Evolutionary conservation across 2,113 vertebrate species (phyloP).

Genomic region (Gobiocypris rarus): DNA sequence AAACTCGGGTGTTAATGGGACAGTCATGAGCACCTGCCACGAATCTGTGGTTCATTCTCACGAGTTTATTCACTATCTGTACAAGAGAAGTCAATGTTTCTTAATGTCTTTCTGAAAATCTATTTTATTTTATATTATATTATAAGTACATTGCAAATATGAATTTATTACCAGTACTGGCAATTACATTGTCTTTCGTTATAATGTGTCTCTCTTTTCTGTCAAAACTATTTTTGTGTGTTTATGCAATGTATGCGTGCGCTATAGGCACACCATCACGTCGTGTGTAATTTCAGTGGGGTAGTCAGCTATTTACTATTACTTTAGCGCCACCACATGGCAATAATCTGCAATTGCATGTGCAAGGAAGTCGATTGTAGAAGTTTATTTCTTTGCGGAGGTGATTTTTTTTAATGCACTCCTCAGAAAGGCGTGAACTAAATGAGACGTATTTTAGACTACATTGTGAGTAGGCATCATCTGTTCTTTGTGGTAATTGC

Average conservation of each 20-base stretch:
- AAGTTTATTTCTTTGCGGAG: background rate
- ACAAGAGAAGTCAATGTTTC: too few relatives aligned
- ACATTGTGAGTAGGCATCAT: background rate
- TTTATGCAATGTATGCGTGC: background rate
- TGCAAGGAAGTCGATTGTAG: background rate
- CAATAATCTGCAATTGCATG: background rate
- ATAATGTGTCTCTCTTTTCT: too few relatives aligned
- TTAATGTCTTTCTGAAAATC: too few relatives aligned
- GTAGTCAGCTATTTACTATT: background rate
- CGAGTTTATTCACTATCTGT: too few relatives aligned
- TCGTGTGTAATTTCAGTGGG: background rate
- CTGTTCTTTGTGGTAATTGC: background rate
- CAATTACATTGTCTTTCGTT: background rate
- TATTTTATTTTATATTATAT: background rate
- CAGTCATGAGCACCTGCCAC: too few relatives aligned
- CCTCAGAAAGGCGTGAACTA: background rate
- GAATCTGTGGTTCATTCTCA: too few relatives aligned
- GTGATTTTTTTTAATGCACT: too few relatives aligned
- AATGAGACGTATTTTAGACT: background rate
- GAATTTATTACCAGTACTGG: background rate
- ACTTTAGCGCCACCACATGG: slow-evolving; percentile 29
- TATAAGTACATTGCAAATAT: background rate
- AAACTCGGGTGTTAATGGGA: too few relatives aligned
- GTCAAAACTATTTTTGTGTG: too few relatives aligned
- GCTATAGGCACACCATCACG: background rate